Conservation (phyloP, 1,140 invertebrate genomes). For the Venustaconcha ellipsiformis region DNA sequence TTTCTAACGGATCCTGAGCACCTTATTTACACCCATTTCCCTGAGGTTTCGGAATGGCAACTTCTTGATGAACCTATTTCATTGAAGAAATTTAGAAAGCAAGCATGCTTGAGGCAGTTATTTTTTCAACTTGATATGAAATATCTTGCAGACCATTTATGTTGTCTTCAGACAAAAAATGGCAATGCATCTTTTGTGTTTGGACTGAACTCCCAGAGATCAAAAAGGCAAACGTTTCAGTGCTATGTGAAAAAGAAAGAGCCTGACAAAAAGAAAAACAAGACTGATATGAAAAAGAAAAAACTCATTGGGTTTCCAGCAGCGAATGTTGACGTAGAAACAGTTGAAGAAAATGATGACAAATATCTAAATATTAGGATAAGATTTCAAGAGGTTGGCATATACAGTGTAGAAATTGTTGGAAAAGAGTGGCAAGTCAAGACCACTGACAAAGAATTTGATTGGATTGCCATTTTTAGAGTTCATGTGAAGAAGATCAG, state of each 20-base stretch:
- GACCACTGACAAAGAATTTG: conserved; percentile 48
- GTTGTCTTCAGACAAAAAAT: conserved; percentile 41
- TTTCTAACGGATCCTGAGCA: conserved; percentile 65
- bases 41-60: conserved; percentile 64
- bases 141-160: conserved; percentile 41
- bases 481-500: conserved; percentile 37
- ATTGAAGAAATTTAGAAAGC: conserved; percentile 46
- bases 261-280: too few species aligned
- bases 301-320: too few species aligned
- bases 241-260: too few species aligned
- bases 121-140: conserved; percentile 56
- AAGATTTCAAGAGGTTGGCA: conserved; percentile 47
- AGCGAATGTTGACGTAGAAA: too few species aligned
- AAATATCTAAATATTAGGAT: conserved; percentile 45
- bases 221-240: conserved; percentile 15
- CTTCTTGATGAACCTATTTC: conserved; percentile 41
- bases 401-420: conserved; percentile 52
- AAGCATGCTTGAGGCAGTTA: conserved; percentile 52
- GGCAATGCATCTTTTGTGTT: conserved; percentile 50
- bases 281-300: too few species aligned
- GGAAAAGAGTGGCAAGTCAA: conserved; percentile 46
- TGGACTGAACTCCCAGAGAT: conserved; percentile 38
- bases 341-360: conserved; percentile 10
- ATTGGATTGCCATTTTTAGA: conserved; percentile 58
- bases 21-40: conserved; percentile 72